Base-by-base conservation (phyloP, 2,888 invertebrate genomes). In the Caenorhabditis sp. region DNA sequence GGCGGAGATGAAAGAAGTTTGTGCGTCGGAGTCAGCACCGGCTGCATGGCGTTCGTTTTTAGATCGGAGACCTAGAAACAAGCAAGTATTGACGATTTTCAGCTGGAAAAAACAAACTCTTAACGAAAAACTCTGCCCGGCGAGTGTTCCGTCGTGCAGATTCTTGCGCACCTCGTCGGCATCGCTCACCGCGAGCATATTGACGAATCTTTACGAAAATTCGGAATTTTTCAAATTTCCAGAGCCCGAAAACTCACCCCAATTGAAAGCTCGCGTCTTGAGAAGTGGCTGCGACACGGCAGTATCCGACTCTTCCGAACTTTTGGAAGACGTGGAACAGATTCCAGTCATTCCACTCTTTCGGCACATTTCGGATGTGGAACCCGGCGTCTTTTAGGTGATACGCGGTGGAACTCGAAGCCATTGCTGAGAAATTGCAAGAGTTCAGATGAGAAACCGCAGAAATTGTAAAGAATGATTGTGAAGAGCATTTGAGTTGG, bases 291-390 rank as follows among this genome's bases (percentile, higher is more conserved):
- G 62, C 62, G 7, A 75, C 39, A 13, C 75, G 68, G 27, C 75
- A 75, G 61, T 75, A 75, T 7, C 62, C 68, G 20, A 75, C 62
- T 48, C 59, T 41, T 45, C 75, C 75, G 15, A 62, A 62, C 0
- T 27, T 32, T 20, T 56, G 27, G 58, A 75, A 75, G 8, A 68
- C 68, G 6, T 62, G 50, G 58, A 75, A 75, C 30, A 75, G 20
- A 37, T 75, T 68, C 75, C 75, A 75, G 17, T 75, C 75, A 43
- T 68, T 62, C 56, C 68, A 75, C 39, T 59, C 55, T 24, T 61
- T 55, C n/a, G 75, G 75, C 8, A 75, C 55, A n/a, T 68, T 75
- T 13, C 56, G 39, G 22, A 75, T 43, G 22, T 68, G 68, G 20
- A 75, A 75, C 27, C 75, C 75, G 30, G 75, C 59, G n/a, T 75